Evolutionary conservation across 2,888 invertebrate genomes (phyloP).

Genomic region (Hydrotaea diabolus): DNA sequence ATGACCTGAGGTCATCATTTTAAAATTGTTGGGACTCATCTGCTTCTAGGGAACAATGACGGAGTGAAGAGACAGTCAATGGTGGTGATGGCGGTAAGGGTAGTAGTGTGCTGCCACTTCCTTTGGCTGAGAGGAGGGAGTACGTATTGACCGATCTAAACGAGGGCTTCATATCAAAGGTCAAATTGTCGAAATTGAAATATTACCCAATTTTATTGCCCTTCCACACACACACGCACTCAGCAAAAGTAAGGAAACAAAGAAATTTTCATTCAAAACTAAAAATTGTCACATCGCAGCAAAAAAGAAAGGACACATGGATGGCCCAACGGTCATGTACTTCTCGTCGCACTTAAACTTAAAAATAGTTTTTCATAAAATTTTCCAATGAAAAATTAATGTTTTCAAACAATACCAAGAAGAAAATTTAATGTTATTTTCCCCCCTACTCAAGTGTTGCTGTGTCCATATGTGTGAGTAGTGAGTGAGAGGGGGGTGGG

Average conservation of each 20-base stretch:
- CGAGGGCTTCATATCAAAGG: constrained; percentile 27
- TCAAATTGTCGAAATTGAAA: constrained; percentile 62
- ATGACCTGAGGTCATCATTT: constrained; percentile 34
- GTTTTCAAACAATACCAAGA: constrained; percentile 37
- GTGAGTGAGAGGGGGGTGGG: constrained; percentile 15
- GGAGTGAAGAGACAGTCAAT: neutral
- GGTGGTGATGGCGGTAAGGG: constrained; percentile 13
- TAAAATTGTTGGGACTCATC: constrained; percentile 29
- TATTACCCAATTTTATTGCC: constrained; percentile 60
- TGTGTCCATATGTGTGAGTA: neutral
- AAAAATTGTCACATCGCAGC: constrained; percentile 12
- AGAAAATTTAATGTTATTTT: constrained; percentile 46
- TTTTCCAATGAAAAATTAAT: constrained; percentile 62
- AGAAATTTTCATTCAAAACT: constrained; percentile 26
- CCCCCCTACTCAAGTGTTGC: constrained; percentile 41
- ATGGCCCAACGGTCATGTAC: constrained; percentile 15
- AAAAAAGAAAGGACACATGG: constrained; percentile 24
- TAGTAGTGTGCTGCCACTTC: neutral
- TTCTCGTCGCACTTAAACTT: constrained; percentile 20
- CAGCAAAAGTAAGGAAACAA: constrained; percentile 32
- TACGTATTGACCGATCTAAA: constrained; percentile 3
- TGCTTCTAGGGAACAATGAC: neutral
- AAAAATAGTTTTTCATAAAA: constrained; percentile 57
- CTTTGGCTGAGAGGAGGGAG: neutral
- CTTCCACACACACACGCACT: constrained; percentile 14